A percentile compares a stretch with the other conserved stretches of the same genome.
phyloP scores from a whole-genome alignment of 2,797 vertebrate genomes.

The Mionectes olivaceus region DNA sequence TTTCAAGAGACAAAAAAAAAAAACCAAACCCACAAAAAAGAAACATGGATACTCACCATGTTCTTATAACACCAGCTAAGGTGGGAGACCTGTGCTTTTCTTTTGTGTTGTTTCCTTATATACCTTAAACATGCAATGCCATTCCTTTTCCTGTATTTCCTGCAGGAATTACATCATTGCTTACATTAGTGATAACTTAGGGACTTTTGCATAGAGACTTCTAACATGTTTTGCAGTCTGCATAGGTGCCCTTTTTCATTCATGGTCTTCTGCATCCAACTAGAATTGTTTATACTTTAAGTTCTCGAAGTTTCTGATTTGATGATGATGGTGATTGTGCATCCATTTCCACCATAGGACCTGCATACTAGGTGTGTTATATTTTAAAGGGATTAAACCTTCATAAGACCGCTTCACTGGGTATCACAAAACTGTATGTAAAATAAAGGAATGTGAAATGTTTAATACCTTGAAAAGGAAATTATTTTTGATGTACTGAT shows the following conservation, averaged over 20 bases:
- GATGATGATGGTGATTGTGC: no score
- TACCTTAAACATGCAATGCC: background rate
- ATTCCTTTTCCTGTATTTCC: background rate
- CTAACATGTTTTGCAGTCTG: background rate
- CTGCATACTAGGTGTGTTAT: background rate
- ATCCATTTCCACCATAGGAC: background rate
- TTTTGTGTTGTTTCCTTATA: background rate
- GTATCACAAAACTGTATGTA: background rate
- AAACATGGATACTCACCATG: background rate
- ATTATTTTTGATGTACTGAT: background rate
- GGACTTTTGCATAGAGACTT: background rate
- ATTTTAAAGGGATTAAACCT: background rate
- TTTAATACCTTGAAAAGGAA: background rate
- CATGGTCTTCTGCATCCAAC: background rate
- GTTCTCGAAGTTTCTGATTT: background rate
- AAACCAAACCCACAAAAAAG: background rate
- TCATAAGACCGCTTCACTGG: background rate
- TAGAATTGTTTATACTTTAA: background rate
- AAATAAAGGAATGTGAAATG: background rate
- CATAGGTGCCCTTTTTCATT: background rate
- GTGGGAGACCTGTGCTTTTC: background rate
- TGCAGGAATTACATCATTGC: background rate
- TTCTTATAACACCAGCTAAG: background rate
- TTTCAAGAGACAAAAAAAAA: background rate
- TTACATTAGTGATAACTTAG: background rate